These are phyloP conservation scores for Aldrovandia affinis DNA, from an alignment of 2,797 vertebrate genomes.

Conservation along the genomic window DNA sequence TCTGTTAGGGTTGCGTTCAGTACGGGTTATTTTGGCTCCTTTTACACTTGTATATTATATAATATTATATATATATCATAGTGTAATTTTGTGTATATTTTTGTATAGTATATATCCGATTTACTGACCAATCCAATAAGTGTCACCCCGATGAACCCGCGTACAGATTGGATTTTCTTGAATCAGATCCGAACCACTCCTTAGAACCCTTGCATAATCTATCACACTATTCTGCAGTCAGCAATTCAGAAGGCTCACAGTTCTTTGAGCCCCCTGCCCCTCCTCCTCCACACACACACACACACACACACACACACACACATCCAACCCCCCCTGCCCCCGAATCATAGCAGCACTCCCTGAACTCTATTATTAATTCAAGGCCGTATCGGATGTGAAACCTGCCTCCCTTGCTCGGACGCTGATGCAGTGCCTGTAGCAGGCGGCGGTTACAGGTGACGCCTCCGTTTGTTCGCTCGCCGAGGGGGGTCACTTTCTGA, in stretches of 20 bases:
- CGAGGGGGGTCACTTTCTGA: not conserved
- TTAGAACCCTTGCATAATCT: not conserved
- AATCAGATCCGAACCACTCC: no score
- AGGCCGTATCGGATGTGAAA: slow-evolving; percentile 23
- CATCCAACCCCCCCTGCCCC: not conserved
- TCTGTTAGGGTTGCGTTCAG: not conserved
- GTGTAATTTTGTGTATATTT: no score
- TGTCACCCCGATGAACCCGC: no score
- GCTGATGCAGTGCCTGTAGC: slow-evolving; percentile 48
- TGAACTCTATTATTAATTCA: slow-evolving; percentile 41
- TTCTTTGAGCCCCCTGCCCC: not conserved
- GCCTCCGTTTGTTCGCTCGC: not conserved
- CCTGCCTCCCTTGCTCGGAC: slow-evolving; percentile 29
- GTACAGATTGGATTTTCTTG: no score
- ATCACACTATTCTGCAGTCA: not conserved
- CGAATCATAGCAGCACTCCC: not conserved
- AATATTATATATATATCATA: no score
- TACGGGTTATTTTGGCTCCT: no score
- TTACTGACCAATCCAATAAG: no score
- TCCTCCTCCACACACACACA: not conserved
- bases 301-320: slow-evolving; percentile 8
- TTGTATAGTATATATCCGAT: no score
- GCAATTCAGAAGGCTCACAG: not conserved
- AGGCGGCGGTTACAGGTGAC: not conserved
- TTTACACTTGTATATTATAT: no score